A percentile compares a stretch with the other conserved stretches of the same genome.
These are phyloP conservation scores for Hylaea fasciaria DNA, from an alignment of 2,888 invertebrate species.

Conservation along the genomic window DNA sequence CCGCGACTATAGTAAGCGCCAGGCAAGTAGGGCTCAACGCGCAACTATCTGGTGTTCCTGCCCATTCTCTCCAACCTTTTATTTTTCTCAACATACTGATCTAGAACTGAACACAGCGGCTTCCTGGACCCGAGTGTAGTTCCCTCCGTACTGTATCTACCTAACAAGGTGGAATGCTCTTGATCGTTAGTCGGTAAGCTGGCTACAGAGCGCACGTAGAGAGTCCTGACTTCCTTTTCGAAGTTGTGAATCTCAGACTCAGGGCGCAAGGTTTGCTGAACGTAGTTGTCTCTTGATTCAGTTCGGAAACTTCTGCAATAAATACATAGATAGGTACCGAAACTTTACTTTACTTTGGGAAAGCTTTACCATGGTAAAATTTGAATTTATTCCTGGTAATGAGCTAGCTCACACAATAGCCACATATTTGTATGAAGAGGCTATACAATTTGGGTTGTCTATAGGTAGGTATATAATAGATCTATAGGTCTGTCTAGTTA, in stretches of 20 bases:
- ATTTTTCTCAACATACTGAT: constrained; percentile 64
- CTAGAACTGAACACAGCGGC: constrained; percentile 63
- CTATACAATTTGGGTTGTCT: too few species aligned
- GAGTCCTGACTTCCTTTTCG: constrained; percentile 61
- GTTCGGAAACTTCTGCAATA: constrained; percentile 68
- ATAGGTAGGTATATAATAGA: too few species aligned
- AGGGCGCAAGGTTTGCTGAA: constrained; percentile 49
- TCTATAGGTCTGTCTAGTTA: too few species aligned
- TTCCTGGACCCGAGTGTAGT: constrained; percentile 60
- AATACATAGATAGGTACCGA: background rate
- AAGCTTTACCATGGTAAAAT: too few species aligned
- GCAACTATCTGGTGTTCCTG: constrained; percentile 29
- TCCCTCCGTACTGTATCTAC: constrained; percentile 60
- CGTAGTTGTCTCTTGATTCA: constrained; percentile 70
- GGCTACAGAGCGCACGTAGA: constrained; percentile 55
- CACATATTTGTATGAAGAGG: too few species aligned
- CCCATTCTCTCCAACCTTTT: constrained; percentile 54
- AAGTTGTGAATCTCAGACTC: constrained; percentile 58
- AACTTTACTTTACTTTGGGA: too few species aligned
- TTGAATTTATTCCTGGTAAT: too few species aligned
- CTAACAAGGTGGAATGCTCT: constrained; percentile 51
- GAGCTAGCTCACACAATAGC: too few species aligned
- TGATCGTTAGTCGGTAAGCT: constrained; percentile 53
- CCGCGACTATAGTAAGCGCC: too few species aligned
- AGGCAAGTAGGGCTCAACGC: too few species aligned